These are phyloP conservation scores for Leucania comma DNA, from an alignment of 2,888 invertebrate species.

Conservation along the genomic window DNA sequence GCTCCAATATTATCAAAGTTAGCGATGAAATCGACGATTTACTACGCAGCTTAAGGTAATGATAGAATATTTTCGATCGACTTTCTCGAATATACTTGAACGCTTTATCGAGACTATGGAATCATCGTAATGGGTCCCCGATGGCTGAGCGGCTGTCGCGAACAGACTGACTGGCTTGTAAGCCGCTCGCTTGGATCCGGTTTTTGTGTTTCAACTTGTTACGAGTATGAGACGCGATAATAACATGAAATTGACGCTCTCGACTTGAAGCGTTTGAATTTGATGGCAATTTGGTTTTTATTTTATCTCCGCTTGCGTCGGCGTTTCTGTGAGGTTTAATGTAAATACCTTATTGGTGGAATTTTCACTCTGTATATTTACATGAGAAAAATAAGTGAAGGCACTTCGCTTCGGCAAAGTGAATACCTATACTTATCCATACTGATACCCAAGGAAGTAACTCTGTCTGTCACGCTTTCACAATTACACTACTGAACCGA, in stretches of 20 bases:
- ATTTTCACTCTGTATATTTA: conserved; percentile 13
- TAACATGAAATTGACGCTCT: conserved; percentile 61
- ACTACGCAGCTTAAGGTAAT: conserved; percentile 79
- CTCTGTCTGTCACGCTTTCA: too few relatives aligned
- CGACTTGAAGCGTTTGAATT: conserved; percentile 47
- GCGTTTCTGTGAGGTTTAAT: conserved; percentile 40
- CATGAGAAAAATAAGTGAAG: conserved; percentile 12
- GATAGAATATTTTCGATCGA: conserved; percentile 80
- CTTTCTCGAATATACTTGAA: conserved; percentile 70
- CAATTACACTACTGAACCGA: too few relatives aligned
- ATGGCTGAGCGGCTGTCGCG: conserved; percentile 59
- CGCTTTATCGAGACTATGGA: conserved; percentile 71
- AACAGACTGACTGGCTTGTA: conserved; percentile 63
- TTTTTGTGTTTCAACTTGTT: conserved; percentile 65
- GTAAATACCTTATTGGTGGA: conserved; percentile 36
- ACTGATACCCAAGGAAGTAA: too few relatives aligned
- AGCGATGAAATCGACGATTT: conserved; percentile 79
- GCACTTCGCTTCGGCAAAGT: conserved; percentile 12
- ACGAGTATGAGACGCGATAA: conserved; percentile 58
- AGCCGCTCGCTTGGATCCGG: conserved; percentile 59
- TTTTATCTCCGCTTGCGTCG: conserved; percentile 52
- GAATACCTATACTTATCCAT: conserved; percentile 2
- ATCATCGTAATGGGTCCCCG: conserved; percentile 71
- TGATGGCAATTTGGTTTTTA: conserved; percentile 56
- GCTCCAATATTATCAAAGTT: conserved; percentile 77